Evolutionary conservation across 2,113 vertebrate species (phyloP).

Genomic region (Eublepharis macularius): DNA sequence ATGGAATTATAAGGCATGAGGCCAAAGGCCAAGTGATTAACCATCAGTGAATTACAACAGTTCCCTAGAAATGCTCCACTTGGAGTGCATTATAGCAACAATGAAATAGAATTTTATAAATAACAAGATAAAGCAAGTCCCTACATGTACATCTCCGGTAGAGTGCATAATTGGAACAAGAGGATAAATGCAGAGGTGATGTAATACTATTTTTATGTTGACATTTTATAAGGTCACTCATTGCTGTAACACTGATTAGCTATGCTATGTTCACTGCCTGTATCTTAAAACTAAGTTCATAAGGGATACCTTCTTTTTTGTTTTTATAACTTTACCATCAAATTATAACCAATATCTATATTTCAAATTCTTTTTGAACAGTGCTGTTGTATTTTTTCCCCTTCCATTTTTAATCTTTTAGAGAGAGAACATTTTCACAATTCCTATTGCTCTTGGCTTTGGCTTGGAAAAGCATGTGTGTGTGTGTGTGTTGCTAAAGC

Average conservation of each 20-base stretch:
- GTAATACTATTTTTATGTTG: slow-evolving; percentile 12
- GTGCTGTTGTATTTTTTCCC: background rate
- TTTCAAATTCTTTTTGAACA: background rate
- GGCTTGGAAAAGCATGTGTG: background rate
- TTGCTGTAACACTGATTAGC: background rate
- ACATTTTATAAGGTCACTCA: slow-evolving; percentile 21
- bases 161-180: slow-evolving; percentile 23
- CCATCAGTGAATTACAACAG: slow-evolving; percentile 40
- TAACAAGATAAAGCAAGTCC: background rate
- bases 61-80: slow-evolving; percentile 48
- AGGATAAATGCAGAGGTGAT: background rate
- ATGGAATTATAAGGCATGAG: slow-evolving; percentile 47
- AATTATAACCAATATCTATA: background rate
- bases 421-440: background rate
- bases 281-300: background rate
- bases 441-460: background rate
- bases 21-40: slow-evolving; percentile 55
- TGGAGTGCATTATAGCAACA: background rate
- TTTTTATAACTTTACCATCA: background rate
- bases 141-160: background rate
- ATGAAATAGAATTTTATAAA: slow-evolving; percentile 47
- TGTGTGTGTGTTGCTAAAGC: background rate
- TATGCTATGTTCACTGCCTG: background rate
- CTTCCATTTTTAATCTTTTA: background rate
- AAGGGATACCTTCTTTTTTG: background rate